These are phyloP conservation scores for Ptychochromis oligacanthus DNA, from an alignment of 2,113 vertebrate genomes.

Conservation along the genomic window DNA sequence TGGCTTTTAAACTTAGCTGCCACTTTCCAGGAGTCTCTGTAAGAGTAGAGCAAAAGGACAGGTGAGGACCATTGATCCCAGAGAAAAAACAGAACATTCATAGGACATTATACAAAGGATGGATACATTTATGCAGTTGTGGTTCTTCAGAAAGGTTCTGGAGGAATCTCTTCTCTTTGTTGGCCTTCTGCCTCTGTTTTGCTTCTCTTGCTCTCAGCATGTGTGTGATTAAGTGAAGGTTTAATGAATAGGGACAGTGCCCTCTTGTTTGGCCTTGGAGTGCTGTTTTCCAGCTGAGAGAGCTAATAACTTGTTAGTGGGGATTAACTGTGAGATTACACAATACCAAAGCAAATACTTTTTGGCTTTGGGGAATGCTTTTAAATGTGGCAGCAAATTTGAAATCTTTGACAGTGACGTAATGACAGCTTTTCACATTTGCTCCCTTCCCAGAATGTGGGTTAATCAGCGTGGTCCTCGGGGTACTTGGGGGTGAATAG, in stretches of 20 bases:
- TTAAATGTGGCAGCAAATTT: not conserved
- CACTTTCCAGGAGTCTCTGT: not conserved
- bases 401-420: not conserved
- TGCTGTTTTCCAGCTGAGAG: conserved; percentile 53
- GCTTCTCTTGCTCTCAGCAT: not conserved
- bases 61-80: not conserved
- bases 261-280: conserved; percentile 37
- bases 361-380: not conserved
- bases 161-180: not conserved
- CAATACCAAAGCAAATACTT: not conserved
- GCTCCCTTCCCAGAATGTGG: not conserved
- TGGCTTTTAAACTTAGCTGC: not conserved
- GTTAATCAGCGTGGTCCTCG: not conserved
- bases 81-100: not conserved
- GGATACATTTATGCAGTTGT: not conserved
- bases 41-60: not conserved
- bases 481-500: not conserved
- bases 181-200: not conserved
- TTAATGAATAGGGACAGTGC: conserved; percentile 51
- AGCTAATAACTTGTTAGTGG: conserved; percentile 51
- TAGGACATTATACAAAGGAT: not conserved
- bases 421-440: not conserved
- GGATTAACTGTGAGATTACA: conserved; percentile 32
- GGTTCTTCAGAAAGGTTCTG: not conserved
- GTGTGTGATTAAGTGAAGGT: conserved; percentile 43